These are phyloP conservation scores for Neoscelio sp. DNA, from an alignment of 2,888 invertebrate genomes.

Conservation along the genomic window DNA sequence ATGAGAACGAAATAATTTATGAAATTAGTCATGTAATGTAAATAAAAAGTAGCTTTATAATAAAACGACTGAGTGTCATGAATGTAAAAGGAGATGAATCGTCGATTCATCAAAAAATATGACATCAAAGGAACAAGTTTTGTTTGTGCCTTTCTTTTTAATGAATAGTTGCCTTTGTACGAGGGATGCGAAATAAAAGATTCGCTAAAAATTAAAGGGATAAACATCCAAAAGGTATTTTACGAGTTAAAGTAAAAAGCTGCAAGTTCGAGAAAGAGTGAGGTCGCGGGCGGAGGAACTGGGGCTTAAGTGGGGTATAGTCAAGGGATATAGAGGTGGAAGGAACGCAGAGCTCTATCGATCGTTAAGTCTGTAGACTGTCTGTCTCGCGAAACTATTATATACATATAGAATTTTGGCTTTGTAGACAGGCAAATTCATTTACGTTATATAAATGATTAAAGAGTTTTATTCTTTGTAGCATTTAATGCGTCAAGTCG, in stretches of 20 bases:
- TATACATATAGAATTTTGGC: conserved; percentile 59
- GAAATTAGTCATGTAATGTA: neutral
- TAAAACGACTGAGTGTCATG: conserved; percentile 4
- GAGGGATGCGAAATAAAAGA: conserved; percentile 42
- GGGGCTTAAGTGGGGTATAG: conserved; percentile 58
- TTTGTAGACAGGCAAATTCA: conserved; percentile 30
- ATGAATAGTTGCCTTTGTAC: conserved; percentile 50
- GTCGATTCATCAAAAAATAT: conserved; percentile 52
- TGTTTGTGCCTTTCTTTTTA: conserved; percentile 49
- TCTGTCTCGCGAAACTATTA: conserved; percentile 71
- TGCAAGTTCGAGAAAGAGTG: conserved; percentile 63
- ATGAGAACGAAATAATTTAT: conserved; percentile 4
- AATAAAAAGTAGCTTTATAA: conserved; percentile 9
- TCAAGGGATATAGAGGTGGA: conserved; percentile 64
- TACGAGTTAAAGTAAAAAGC: conserved; percentile 53
- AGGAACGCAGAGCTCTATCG: conserved; percentile 77
- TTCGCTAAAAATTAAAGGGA: conserved; percentile 43
- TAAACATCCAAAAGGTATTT: conserved; percentile 34
- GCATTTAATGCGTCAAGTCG: conserved; percentile 16
- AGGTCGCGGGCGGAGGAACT: conserved; percentile 60
- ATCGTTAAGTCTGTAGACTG: conserved; percentile 79
- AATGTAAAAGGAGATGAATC: conserved; percentile 38
- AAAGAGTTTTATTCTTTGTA: conserved; percentile 28
- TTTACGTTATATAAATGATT: conserved; percentile 9
- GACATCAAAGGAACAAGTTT: conserved; percentile 46